phyloP scores from a whole-genome alignment of 2,888 invertebrate species.

The Mesorhabditis belari region DNA sequence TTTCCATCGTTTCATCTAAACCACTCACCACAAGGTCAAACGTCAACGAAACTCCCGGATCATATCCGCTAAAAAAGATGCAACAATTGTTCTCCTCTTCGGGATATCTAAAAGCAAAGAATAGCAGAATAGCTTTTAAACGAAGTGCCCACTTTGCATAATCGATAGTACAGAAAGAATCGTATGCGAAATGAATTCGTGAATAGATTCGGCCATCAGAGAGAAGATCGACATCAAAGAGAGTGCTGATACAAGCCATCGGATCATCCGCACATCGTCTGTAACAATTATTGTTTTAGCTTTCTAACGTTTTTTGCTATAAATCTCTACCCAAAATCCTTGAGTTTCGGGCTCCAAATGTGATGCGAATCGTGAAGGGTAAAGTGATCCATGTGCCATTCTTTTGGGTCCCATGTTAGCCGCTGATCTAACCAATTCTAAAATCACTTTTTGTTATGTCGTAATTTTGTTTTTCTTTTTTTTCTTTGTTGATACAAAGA shows the following conservation, averaged over 20 bases:
- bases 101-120: slow-evolving; percentile 31
- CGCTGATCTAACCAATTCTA: slow-evolving; percentile 43
- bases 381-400: slow-evolving; percentile 29
- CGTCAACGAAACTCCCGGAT: slow-evolving; percentile 18
- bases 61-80: slow-evolving; percentile 28
- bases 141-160: slow-evolving; percentile 22
- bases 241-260: slow-evolving; percentile 28
- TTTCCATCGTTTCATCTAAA: too few species aligned
- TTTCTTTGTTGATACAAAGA: too few species aligned
- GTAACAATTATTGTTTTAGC: not conserved
- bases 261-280: slow-evolving; percentile 25
- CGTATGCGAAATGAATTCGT: slow-evolving; percentile 36
- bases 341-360: slow-evolving; percentile 43
- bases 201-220: slow-evolving; percentile 35
- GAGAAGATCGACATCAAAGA: slow-evolving; percentile 31
- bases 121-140: not conserved
- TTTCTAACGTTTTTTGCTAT: not conserved
- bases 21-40: slow-evolving; percentile 16
- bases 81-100: slow-evolving; percentile 45
- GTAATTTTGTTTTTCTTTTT: too few species aligned
- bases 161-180: slow-evolving; percentile 39
- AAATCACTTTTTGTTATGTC: too few species aligned
- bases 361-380: slow-evolving; percentile 34
- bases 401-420: slow-evolving; percentile 36
- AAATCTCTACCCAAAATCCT: slow-evolving; percentile 32